phyloP scores from a whole-genome alignment of 2,888 invertebrate species.

The Nysson spinosus region DNA sequence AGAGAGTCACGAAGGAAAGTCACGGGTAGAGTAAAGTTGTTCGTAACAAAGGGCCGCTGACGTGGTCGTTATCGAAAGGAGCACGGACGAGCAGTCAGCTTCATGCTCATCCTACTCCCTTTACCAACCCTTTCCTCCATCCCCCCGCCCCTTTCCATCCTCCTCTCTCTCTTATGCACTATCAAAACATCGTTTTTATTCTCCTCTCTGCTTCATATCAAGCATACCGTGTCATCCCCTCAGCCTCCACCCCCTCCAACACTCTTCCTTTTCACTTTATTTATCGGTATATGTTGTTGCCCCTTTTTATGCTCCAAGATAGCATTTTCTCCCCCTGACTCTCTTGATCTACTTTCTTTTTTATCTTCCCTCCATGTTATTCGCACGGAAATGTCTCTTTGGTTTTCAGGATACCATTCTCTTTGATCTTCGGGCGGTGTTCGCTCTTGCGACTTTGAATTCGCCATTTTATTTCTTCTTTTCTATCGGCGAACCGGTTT shows the following conservation, averaged over 20 bases:
- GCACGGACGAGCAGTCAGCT: slow-evolving; percentile 54
- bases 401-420: no score
- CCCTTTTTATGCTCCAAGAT: no score
- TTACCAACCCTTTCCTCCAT: slow-evolving; percentile 9
- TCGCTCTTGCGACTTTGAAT: no score
- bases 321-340: no score
- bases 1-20: slow-evolving; percentile 42
- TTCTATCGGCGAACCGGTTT: no score
- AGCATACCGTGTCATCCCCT: slow-evolving; percentile 12
- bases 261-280: no score
- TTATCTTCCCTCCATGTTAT: no score
- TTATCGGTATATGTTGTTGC: no score
- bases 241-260: slow-evolving; percentile 29
- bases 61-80: slow-evolving; percentile 58
- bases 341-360: no score
- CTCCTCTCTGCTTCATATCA: not conserved
- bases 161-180: not conserved
- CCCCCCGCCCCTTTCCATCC: slow-evolving; percentile 2
- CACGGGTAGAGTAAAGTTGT: slow-evolving; percentile 59
- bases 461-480: no score
- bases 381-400: no score
- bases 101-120: slow-evolving; percentile 2
- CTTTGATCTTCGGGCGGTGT: no score
- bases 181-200: not conserved
- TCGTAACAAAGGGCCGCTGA: slow-evolving; percentile 66